Evolutionary conservation across 2,113 vertebrate genomes (phyloP).

Genomic region (Drymodes brunneopygia): DNA sequence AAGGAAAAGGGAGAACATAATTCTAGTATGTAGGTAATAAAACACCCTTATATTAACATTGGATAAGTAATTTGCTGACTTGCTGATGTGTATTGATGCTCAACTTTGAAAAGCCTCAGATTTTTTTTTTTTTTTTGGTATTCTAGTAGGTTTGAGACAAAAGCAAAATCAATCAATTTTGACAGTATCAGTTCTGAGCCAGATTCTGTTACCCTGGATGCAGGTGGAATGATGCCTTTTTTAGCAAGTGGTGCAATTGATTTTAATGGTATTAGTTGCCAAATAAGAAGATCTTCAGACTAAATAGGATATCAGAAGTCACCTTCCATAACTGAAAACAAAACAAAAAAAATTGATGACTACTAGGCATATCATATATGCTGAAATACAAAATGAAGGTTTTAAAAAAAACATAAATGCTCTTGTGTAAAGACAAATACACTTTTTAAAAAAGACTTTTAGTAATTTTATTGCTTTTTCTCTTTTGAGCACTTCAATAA

Average conservation of each 20-base stretch:
- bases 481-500: not conserved
- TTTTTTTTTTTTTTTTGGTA: not conserved
- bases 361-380: not conserved
- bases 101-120: not conserved
- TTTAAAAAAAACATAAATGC: not conserved
- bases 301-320: not conserved
- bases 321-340: not conserved
- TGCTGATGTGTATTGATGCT: not conserved
- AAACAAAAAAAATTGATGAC: not conserved
- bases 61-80: not conserved
- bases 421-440: not conserved
- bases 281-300: not conserved
- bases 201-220: not conserved
- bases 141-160: not conserved
- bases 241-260: not conserved
- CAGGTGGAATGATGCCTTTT: not conserved
- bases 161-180: slow-evolving; percentile 6
- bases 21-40: not conserved
- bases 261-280: not conserved
- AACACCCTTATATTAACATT: not conserved
- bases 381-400: not conserved
- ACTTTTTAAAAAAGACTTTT: not conserved
- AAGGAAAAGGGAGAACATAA: not conserved
- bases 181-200: slow-evolving; percentile 1
- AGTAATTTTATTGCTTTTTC: not conserved